A percentile compares a stretch with the other conserved stretches of the same genome.
These are phyloP conservation scores for Matsumyia berberina DNA, from an alignment of 2,888 invertebrate species.

Conservation along the genomic window DNA sequence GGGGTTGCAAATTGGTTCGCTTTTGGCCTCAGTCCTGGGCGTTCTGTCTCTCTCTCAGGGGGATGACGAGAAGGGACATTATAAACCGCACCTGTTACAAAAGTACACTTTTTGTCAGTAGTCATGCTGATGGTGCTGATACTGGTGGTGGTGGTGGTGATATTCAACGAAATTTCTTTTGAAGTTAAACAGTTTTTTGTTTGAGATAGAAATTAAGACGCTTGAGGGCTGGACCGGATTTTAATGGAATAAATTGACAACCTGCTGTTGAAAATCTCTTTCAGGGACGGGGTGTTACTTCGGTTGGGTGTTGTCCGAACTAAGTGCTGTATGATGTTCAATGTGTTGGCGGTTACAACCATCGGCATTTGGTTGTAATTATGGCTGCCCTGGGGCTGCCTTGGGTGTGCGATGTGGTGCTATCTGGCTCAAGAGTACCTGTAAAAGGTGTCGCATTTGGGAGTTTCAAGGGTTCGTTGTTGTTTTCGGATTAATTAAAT, in stretches of 20 bases:
- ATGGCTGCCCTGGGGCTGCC: constrained; percentile 37
- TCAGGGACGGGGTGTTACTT: constrained; percentile 19
- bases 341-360: constrained; percentile 53
- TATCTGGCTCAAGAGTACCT: constrained; percentile 16
- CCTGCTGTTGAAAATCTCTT: constrained; percentile 60
- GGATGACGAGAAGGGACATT: constrained; percentile 46
- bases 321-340: constrained; percentile 72
- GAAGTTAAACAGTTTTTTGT: constrained; percentile 57
- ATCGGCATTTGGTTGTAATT: constrained; percentile 52
- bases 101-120: constrained; percentile 21
- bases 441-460: constrained; percentile 40
- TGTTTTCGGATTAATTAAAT: constrained; percentile 59
- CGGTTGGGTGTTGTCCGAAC: constrained; percentile 33
- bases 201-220: constrained; percentile 54
- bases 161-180: constrained; percentile 43
- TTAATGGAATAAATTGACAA: constrained; percentile 76
- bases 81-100: constrained; percentile 74
- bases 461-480: constrained; percentile 18
- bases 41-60: background rate
- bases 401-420: constrained; percentile 1
- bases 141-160: background rate
- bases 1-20: constrained; percentile 69
- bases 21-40: constrained; percentile 28
- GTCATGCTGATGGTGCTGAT: background rate
- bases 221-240: constrained; percentile 53